These are phyloP conservation scores for Drosophila nigromelanica DNA, from an alignment of 1,140 invertebrate species.

Conservation along the genomic window DNA sequence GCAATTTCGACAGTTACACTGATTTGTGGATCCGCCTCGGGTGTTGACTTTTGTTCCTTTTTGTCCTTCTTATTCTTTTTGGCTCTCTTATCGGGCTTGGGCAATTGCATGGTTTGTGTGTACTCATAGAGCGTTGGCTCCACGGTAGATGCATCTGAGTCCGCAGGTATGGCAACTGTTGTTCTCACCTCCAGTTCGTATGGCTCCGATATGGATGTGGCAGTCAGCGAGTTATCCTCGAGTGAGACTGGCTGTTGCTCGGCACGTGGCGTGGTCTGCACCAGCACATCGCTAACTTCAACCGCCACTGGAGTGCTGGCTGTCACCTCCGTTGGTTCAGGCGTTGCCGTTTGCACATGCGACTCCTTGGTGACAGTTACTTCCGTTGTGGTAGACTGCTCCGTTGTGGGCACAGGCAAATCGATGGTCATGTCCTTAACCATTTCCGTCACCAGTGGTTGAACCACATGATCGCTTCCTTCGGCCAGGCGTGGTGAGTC, in stretches of 20 bases:
- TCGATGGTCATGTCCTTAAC: conserved; percentile 81
- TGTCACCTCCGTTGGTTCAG: conserved; percentile 57
- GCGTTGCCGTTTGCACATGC: conserved; percentile 84
- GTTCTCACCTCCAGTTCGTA: conserved; percentile 87
- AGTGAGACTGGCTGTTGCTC: conserved; percentile 53
- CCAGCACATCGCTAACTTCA: conserved; percentile 80
- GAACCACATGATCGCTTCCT: conserved; percentile 60
- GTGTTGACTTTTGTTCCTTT: conserved; percentile 14
- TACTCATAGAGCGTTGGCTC: conserved; percentile 77
- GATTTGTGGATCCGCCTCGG: conserved; percentile 57
- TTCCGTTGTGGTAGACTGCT: conserved; percentile 68
- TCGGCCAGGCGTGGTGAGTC: conserved; percentile 74
- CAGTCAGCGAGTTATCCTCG: conserved; percentile 63
- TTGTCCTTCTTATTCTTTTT: conserved; percentile 57
- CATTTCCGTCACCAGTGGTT: conserved; percentile 74
- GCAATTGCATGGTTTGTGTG: conserved; percentile 75
- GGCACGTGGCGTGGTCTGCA: conserved; percentile 84
- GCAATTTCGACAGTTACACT: conserved; percentile 76
- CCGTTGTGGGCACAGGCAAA: conserved; percentile 69
- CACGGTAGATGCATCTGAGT: conserved; percentile 73
- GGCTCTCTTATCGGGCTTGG: conserved; percentile 58
- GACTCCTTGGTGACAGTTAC: conserved; percentile 80
- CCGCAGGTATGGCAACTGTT: conserved; percentile 86
- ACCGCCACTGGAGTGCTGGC: conserved; percentile 45
- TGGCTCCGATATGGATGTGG: conserved; percentile 85